A percentile compares a stretch with the other conserved stretches of the same genome.
These are phyloP conservation scores for Hecatera dysodea DNA, from an alignment of 2,888 invertebrate genomes.

Conservation along the genomic window DNA sequence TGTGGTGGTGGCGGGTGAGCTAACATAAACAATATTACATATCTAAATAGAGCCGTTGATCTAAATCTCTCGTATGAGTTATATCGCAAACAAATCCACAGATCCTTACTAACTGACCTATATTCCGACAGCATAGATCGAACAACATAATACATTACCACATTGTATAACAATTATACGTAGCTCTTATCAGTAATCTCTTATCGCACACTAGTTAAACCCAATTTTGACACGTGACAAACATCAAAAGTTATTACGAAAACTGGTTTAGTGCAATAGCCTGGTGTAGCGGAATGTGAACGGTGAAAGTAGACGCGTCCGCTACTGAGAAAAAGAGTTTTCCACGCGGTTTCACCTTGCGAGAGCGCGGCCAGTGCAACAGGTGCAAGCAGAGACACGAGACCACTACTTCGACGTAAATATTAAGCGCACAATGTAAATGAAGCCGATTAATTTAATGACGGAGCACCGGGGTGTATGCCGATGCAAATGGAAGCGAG, in stretches of 20 bases:
- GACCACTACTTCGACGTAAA: slow-evolving; percentile 57
- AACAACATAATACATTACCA: slow-evolving; percentile 68
- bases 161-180: slow-evolving; percentile 61
- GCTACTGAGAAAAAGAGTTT: slow-evolving; percentile 88
- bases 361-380: slow-evolving; percentile 81
- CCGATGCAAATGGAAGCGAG: slow-evolving; percentile 72
- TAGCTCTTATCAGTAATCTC: slow-evolving; percentile 70
- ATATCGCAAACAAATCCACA: slow-evolving; percentile 30
- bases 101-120: slow-evolving; percentile 64
- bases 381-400: slow-evolving; percentile 75
- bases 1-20: slow-evolving; percentile 30
- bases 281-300: slow-evolving; percentile 82
- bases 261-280: slow-evolving; percentile 80
- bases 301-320: slow-evolving; percentile 89
- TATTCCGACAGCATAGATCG: slow-evolving; percentile 63
- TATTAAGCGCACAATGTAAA: slow-evolving; percentile 63
- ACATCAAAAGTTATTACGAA: slow-evolving; percentile 73
- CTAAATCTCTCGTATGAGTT: slow-evolving; percentile 36
- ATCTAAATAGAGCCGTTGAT: slow-evolving; percentile 37
- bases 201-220: slow-evolving; percentile 74
- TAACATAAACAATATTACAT: slow-evolving; percentile 36
- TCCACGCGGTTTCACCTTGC: slow-evolving; percentile 88
- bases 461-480: slow-evolving; percentile 74
- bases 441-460: slow-evolving; percentile 60
- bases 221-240: slow-evolving; percentile 76